Base-by-base conservation (phyloP, 2,113 vertebrate genomes). In the Leucoraja erinaceus region DNA sequence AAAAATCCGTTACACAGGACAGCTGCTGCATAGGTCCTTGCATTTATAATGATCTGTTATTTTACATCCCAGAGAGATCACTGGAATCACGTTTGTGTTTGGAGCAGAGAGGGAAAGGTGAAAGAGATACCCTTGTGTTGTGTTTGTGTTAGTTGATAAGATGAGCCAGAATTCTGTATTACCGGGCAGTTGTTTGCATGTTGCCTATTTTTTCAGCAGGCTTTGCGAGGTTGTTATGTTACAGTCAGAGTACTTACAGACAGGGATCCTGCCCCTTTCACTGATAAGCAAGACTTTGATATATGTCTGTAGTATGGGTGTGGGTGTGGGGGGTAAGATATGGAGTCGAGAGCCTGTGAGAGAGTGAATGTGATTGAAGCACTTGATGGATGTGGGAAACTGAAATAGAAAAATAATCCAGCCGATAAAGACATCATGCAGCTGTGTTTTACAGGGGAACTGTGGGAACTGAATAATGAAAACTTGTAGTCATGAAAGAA, bases 111-210 rank as follows among this genome's bases (percentile, higher is more conserved):
- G 68, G 25, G 68, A 10, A 54, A 91, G 90, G 70, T 91, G 88
- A 25, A 72, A 38, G 31, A 72, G 63, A 70, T 47, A 47, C 9
- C 10, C 68, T 72, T 20, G 18, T 54, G 83, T 31, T 88, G 59
- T 88, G 59, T 88, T 88, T 88, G 59, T 63, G 83, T 91, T 91
- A 91, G 38, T 28, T 74, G 90, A 91, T 91, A 91, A 91, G 88
- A 68, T 72, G 63, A 74, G 22, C 4, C 90, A 74, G 90, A 11
- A 33, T 54, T 91, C 33, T 91, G 90, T 72, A 33, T 91, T 72
- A 72, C 68, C 54, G 33, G 66, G 90, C 68, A 91, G 90, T 72
- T 91, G 90, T 70, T 91, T 91, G 66, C 90, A 72, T 33, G 47
- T 91, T 91, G 63, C 9, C 63, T 47, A 38, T 84, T 83, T 56